Evolutionary conservation across 2,113 vertebrate species (phyloP).

Genomic region (Gymnocephalus cernua): DNA sequence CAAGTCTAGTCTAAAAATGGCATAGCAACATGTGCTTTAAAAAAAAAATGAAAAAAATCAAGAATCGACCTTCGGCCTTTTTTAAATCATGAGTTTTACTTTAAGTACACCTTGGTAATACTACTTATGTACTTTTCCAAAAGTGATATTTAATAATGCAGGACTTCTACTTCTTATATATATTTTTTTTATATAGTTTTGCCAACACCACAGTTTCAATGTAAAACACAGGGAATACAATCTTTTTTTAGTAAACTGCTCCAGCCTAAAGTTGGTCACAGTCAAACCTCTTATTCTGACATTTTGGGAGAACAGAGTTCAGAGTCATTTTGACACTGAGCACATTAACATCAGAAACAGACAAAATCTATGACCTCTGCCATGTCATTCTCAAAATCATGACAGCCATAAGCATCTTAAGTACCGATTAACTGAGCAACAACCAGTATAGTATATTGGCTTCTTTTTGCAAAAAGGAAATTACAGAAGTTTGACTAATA

Average conservation of each 20-base stretch:
- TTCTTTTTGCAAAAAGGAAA: background rate
- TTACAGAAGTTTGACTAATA: constrained; percentile 2
- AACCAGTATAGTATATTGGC: background rate
- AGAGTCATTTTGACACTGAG: background rate
- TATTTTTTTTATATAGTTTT: too few species aligned
- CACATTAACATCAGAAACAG: constrained; percentile 4
- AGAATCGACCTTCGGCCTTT: too few species aligned
- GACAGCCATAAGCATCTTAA: constrained; percentile 22
- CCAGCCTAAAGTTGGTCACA: too few species aligned
- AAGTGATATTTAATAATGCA: background rate
- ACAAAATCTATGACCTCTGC: constrained; percentile 18
- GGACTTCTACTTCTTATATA: background rate
- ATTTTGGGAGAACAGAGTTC: background rate
- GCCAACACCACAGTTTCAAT: background rate
- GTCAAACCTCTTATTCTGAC: background rate
- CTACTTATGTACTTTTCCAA: background rate
- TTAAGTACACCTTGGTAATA: background rate
- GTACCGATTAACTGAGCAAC: background rate
- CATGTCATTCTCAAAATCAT: constrained; percentile 11
- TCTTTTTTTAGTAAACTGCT: background rate
- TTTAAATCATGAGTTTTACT: background rate
- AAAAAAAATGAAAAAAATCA: too few species aligned
- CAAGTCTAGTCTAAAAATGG: too few species aligned
- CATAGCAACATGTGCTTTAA: too few species aligned
- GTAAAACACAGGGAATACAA: background rate